Evolutionary conservation across 2,797 vertebrate genomes (phyloP), one percentile per base, ranked within the genome.

Genomic region (Ctenopoma kingsleyae): DNA sequence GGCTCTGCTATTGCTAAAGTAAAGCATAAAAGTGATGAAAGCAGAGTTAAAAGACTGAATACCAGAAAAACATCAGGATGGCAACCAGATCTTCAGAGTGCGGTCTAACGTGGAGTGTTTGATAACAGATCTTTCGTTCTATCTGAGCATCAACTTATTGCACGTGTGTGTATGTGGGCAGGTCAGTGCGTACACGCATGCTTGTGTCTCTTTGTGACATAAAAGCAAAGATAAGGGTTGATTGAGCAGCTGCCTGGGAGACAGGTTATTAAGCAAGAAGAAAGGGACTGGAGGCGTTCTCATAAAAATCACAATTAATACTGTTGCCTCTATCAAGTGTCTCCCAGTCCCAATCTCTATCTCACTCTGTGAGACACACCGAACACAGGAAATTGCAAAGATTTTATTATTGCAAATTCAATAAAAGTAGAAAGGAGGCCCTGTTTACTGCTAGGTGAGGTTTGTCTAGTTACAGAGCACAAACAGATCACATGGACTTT

Each of bases 361-460:
- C 75, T 85, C 81, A 59, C 87, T 86, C 79, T 30, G 71, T 46
- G 74, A 85, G 76, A 74, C 82, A 55, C 87, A 84, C 77, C 69
- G 78, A 88, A 86, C 81, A 94, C 94, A 94, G 94, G 94, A 95
- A 94, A 95, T 95, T 95, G 89, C 93, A 94, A 93, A 93, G 90
- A 93, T 92, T 91, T 92, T 94, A 94, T 94, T 95, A 94, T 93
- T 94, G 87, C 83, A 91, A 89, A 92, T 94, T 92, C 92, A 94
- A 94, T 94, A 91, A 91, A 92, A 88, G 82, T 75, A 57, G 49
- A 86, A 82, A 81, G 67, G 85, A 85, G 86, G 77, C 67, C 74
- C 70, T 70, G 80, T 84, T 89, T 81, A 84, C 69, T 20, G 50
- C 62, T 19, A 76, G 81, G 86, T 78, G 77, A 81, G 77, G 76